Conservation (phyloP, 2,113 vertebrate genomes). For the Hippocampus guttulatus region DNA sequence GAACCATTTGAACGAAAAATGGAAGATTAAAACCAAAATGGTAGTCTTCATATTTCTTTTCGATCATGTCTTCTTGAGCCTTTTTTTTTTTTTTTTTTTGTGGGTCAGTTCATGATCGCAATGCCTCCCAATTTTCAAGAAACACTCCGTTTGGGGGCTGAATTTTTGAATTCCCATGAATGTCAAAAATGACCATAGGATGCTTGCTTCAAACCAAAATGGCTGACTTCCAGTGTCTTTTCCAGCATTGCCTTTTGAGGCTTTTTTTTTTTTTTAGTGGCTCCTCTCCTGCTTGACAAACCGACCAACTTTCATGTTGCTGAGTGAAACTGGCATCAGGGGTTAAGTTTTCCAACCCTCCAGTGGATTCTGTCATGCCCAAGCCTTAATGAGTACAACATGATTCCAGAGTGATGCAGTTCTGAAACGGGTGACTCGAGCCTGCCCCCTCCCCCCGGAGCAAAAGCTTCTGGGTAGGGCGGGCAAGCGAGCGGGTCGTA, state of each 20-base stretch:
- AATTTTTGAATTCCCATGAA: background rate
- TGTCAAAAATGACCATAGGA: background rate
- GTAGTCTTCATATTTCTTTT: background rate
- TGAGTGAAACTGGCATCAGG: background rate
- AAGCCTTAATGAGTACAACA: background rate
- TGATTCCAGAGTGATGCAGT: background rate
- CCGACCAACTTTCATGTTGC: background rate
- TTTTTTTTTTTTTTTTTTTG: background rate
- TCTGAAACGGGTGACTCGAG: background rate
- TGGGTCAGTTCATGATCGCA: background rate
- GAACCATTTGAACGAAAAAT: background rate
- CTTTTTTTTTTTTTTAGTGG: too few species aligned
- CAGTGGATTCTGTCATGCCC: background rate
- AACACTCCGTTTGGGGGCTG: background rate
- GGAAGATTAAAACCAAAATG: background rate
- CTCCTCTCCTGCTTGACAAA: background rate
- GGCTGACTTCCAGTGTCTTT: background rate
- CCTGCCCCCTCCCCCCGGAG: background rate
- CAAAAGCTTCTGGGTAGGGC: constrained; percentile 5
- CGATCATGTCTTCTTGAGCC: background rate
- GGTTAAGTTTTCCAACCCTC: background rate
- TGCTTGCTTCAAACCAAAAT: background rate
- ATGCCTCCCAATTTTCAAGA: background rate
- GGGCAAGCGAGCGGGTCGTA: background rate
- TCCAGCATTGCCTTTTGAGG: background rate